Percentiles rank a stretch among this genome's conserved stretches.
phyloP scores from a whole-genome alignment of 2,113 vertebrate genomes.

The Sinocyclocheilus anshuiensis region DNA sequence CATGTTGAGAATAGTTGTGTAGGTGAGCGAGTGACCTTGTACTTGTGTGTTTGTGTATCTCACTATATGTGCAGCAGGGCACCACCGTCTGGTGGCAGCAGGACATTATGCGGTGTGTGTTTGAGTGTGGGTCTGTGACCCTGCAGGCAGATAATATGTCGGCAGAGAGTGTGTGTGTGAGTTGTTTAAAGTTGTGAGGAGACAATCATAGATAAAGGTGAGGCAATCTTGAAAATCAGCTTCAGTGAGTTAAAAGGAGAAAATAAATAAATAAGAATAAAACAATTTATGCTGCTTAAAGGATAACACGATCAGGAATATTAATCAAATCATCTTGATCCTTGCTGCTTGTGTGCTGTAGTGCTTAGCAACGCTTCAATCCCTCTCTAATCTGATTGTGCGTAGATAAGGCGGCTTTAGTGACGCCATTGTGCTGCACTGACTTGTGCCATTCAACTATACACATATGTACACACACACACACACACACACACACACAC shows the following conservation, averaged over 20 bases:
- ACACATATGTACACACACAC: constrained; percentile 34
- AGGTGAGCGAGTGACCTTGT: constrained; percentile 54
- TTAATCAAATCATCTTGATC: constrained; percentile 83
- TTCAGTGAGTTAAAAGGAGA: constrained; percentile 33
- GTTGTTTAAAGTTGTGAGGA: neutral
- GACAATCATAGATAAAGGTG: constrained; percentile 29
- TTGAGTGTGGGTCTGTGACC: constrained; percentile 17
- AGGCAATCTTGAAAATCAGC: constrained; percentile 71
- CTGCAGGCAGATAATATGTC: neutral
- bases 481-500: too few relatives aligned
- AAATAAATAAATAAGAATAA: constrained; percentile 74
- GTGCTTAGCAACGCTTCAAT: constrained; percentile 75
- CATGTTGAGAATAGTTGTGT: constrained; percentile 75
- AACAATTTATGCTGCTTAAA: constrained; percentile 80
- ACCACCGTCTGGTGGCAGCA: constrained; percentile 76
- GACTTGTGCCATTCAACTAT: constrained; percentile 68
- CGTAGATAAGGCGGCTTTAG: constrained; percentile 77
- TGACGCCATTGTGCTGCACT: constrained; percentile 69
- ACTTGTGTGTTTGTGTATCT: neutral
- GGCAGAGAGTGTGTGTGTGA: neutral
- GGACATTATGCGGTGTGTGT: constrained; percentile 55
- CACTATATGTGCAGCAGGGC: constrained; percentile 62
- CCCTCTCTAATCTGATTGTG: constrained; percentile 81
- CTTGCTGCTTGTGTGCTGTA: constrained; percentile 65
- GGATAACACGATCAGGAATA: constrained; percentile 79